Conservation (phyloP, 2,113 vertebrate species). For the Nibea albiflora region DNA sequence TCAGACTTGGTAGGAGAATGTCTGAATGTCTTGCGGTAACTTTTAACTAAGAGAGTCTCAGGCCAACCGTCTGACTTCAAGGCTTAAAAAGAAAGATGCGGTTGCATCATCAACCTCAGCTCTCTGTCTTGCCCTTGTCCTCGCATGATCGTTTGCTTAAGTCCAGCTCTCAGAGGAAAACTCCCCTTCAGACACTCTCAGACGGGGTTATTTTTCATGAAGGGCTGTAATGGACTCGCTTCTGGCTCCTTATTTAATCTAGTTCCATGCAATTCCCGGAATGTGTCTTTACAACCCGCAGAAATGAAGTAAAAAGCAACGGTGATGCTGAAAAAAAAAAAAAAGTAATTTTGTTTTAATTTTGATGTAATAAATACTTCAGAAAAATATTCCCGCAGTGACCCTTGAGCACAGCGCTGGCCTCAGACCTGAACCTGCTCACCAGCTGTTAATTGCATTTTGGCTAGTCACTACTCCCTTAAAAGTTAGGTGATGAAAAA, state of each 20-base stretch:
- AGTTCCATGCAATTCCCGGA: background rate
- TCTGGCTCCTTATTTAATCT: background rate
- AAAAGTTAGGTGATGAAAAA: background rate
- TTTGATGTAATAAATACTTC: slow-evolving; percentile 14
- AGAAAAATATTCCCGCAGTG: slow-evolving; percentile 15
- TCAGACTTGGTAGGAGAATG: slow-evolving; percentile 55
- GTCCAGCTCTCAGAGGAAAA: slow-evolving; percentile 43
- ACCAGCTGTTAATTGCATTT: background rate
- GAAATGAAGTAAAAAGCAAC: slow-evolving; percentile 15
- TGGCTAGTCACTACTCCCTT: background rate
- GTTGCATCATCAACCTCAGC: slow-evolving; percentile 62
- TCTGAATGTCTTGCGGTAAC: slow-evolving; percentile 46
- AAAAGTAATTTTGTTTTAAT: background rate
- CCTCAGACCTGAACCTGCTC: background rate
- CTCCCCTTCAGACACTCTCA: slow-evolving; percentile 40
- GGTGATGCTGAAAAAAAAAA: slow-evolving; percentile 1
- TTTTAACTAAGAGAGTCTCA: slow-evolving; percentile 24
- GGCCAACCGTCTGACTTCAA: slow-evolving; percentile 56
- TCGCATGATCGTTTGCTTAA: slow-evolving; percentile 42
- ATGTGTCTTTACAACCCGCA: background rate
- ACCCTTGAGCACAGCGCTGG: slow-evolving; percentile 1
- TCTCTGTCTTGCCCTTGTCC: slow-evolving; percentile 35
- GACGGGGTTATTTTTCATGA: slow-evolving; percentile 39
- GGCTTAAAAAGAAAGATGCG: slow-evolving; percentile 50
- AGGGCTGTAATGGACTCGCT: slow-evolving; percentile 20